Base-by-base conservation (phyloP, 2,888 invertebrate species). In the Enchytraeus crypticus region DNA sequence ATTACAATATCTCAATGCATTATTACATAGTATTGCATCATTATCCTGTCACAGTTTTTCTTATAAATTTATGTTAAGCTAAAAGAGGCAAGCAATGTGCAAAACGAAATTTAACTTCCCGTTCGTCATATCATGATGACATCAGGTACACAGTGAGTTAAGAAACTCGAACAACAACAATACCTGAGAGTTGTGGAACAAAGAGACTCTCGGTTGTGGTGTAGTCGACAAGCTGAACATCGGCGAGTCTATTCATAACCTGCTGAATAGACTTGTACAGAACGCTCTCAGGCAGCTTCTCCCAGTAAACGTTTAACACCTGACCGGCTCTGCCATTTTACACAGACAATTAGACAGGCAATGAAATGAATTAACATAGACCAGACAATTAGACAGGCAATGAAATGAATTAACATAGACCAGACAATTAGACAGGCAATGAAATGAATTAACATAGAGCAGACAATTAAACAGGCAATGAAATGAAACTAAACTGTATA, bases 241-340 rank as follows among this genome's bases (percentile, higher is more conserved):
- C 54, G 8, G 49, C 38, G n/a, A 43, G 8, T 11, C 27, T 43
- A 33, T 43, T 51, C n/a, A 59, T 26, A 8, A 18, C 23, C 32
- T 53, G 57, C 14, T 18, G 21, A 56, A 79, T 64, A 2, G 74
- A 72, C 32, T 70, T 65, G 60, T 74, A 77, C 63, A 79, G 73
- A 30, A 72, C 65, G 3, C 68, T 61, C 65, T 78, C 78, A 0
- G 75, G 73, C 4, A 74, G 74, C 68, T 78, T 78, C 70, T 79
- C 79, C 65, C 76, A 77, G 65, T 74, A 67, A 4, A 78, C 71
- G 70, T 78, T 78, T 62, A 79, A 62, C 60, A 79, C 70, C 67
- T 79, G 79, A 5, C 78, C 79, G 1, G 43, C 49, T 57, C 69
- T 69, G 51, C 27, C 4, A 23, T 33, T 11, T 14, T 23, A 21